A percentile compares a stretch with the other conserved stretches of the same genome.
These are phyloP conservation scores for Oreotrochilus melanogaster DNA, from an alignment of 2,113 vertebrate species.

Conservation along the genomic window DNA sequence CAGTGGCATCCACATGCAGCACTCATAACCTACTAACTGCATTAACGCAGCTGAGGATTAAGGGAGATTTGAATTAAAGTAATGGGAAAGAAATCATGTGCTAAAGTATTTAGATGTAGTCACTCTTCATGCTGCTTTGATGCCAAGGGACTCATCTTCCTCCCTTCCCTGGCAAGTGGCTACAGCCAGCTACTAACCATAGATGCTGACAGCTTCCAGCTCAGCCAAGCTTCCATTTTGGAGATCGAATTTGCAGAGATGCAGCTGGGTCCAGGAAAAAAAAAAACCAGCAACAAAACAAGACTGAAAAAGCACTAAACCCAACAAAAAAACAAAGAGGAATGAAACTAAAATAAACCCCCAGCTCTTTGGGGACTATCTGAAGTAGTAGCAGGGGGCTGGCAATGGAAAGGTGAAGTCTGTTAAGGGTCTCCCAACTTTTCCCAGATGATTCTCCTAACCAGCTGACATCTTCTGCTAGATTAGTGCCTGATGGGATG, in stretches of 20 bases:
- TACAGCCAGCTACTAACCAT: not conserved
- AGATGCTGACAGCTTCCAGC: not conserved
- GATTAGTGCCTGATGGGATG: constrained; percentile 7
- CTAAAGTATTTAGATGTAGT: constrained; percentile 47
- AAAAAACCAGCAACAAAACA: not conserved
- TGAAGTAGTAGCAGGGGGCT: constrained; percentile 4
- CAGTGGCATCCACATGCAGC: not conserved
- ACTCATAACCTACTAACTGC: constrained; percentile 57
- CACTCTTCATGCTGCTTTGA: constrained; percentile 15
- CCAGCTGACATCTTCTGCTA: not conserved
- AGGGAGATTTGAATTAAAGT: constrained; percentile 61
- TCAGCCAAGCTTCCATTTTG: constrained; percentile 45
- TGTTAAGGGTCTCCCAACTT: constrained; percentile 18
- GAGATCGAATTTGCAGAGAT: constrained; percentile 6
- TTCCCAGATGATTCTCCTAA: constrained; percentile 38
- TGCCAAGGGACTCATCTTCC: constrained; percentile 15
- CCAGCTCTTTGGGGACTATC: not conserved
- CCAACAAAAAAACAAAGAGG: not conserved
- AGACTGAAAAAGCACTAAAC: not conserved
- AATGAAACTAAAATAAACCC: not conserved
- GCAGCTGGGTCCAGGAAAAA: constrained; percentile 31
- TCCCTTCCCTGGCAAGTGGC: constrained; percentile 1
- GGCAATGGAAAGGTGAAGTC: not conserved
- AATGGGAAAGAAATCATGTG: constrained; percentile 57
- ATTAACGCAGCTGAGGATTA: constrained; percentile 52